Conservation (phyloP, 2,113 vertebrate genomes). For the Fregata magnificens region DNA sequence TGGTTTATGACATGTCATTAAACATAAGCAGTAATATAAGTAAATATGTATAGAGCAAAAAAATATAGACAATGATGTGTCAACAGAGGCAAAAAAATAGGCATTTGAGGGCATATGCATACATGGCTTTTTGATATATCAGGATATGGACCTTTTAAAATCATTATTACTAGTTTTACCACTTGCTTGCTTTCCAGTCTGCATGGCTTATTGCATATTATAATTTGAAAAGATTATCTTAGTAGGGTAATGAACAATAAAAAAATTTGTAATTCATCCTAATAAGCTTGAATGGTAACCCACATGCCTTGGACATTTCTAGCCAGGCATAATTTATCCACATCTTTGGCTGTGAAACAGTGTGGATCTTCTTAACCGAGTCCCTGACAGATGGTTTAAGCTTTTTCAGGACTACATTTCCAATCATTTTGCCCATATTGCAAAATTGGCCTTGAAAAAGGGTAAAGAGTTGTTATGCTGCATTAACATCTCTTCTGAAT, state of each 20-base stretch:
- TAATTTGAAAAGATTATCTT: constrained; percentile 66
- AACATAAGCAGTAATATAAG: constrained; percentile 40
- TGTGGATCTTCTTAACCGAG: constrained; percentile 79
- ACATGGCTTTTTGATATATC: neutral
- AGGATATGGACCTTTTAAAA: neutral
- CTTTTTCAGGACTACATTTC: constrained; percentile 76
- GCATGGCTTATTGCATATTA: constrained; percentile 43
- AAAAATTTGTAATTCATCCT: constrained; percentile 70
- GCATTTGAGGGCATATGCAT: neutral
- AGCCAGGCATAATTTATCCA: constrained; percentile 79
- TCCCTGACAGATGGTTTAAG: constrained; percentile 84
- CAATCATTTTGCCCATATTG: constrained; percentile 81
- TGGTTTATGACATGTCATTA: constrained; percentile 37
- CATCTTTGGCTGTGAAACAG: constrained; percentile 77
- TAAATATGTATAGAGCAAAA: constrained; percentile 5
- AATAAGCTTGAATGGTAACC: constrained; percentile 73
- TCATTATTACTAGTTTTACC: constrained; percentile 8
- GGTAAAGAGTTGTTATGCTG: constrained; percentile 79
- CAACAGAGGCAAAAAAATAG: neutral
- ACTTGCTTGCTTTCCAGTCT: constrained; percentile 18
- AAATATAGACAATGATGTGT: neutral
- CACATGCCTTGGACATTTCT: constrained; percentile 69
- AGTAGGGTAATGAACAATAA: constrained; percentile 68
- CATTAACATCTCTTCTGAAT: constrained; percentile 73
- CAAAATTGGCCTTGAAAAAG: constrained; percentile 84